A percentile compares a stretch with the other conserved stretches of the same genome.
Evolutionary conservation across 2,797 vertebrate species (phyloP).

Genomic region (Enoplosus armatus): DNA sequence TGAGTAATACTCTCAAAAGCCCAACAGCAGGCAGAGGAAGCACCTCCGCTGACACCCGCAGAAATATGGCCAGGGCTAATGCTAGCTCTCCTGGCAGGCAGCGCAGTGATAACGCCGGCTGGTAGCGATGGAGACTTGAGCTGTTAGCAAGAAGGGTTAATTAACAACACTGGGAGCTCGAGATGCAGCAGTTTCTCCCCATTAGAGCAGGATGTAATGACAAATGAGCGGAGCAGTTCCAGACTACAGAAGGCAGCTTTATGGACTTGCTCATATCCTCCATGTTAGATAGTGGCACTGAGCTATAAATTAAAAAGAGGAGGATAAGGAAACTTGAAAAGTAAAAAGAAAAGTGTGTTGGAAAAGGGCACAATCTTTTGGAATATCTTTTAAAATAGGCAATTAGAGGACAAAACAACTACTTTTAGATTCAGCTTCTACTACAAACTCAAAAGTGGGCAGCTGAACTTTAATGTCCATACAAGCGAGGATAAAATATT

Average conservation of each 20-base stretch:
- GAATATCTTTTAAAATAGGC: constrained; percentile 1
- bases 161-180: constrained; percentile 71
- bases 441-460: not conserved
- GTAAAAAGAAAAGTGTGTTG: not conserved
- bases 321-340: constrained; percentile 36
- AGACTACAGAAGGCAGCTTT: constrained; percentile 46
- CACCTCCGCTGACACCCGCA: constrained; percentile 77
- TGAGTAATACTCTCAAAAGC: constrained; percentile 70
- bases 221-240: constrained; percentile 64
- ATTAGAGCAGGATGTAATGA: constrained; percentile 71
- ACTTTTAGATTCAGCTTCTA: not conserved
- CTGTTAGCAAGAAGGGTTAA: constrained; percentile 76
- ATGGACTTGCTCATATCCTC: constrained; percentile 42
- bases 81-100: constrained; percentile 45
- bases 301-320: constrained; percentile 58
- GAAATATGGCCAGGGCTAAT: constrained; percentile 66
- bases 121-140: constrained; percentile 44
- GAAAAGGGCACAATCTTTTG: not conserved
- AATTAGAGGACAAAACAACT: constrained; percentile 3
- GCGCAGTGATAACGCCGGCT: constrained; percentile 50
- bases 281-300: constrained; percentile 43
- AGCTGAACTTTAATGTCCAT: not conserved
- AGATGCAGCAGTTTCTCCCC: constrained; percentile 63
- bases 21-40: constrained; percentile 59
- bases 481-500: not conserved